A percentile compares a stretch with the other conserved stretches of the same genome.
These are phyloP conservation scores for Barnardius zonarius DNA, from an alignment of 2,113 vertebrate species.

Conservation along the genomic window DNA sequence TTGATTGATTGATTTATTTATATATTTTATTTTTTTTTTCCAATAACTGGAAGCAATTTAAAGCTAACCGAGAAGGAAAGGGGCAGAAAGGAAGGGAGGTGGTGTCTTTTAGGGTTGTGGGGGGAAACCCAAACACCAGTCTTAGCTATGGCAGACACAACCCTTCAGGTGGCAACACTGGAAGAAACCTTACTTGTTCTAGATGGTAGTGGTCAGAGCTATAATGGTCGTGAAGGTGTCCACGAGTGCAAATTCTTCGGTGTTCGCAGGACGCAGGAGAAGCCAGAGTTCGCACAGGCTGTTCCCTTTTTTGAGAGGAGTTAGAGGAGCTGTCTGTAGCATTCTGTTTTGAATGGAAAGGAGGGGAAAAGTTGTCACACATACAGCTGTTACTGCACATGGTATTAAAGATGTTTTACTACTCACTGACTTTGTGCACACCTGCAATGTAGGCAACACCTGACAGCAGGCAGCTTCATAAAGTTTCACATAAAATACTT, in stretches of 20 bases:
- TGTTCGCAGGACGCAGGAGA: constrained; percentile 88
- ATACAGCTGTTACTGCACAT: neutral
- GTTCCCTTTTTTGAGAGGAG: constrained; percentile 83
- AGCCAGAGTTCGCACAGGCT: constrained; percentile 81
- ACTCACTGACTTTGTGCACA: neutral
- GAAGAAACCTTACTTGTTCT: constrained; percentile 83
- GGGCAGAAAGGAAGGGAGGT: neutral
- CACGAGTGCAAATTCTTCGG: constrained; percentile 86
- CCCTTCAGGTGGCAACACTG: neutral
- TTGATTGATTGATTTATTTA: neutral
- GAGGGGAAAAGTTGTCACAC: neutral
- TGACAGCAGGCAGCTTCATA: neutral
- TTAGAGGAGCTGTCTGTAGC: constrained; percentile 85
- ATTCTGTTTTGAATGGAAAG: constrained; percentile 67
- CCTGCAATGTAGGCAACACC: neutral
- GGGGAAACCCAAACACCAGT: neutral
- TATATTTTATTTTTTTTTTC: too few species aligned
- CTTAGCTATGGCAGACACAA: neutral
- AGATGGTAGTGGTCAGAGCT: constrained; percentile 88
- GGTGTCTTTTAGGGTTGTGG: neutral
- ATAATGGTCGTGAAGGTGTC: constrained; percentile 85
- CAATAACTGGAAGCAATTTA: neutral
- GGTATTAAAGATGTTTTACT: neutral
- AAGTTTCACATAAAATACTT: neutral
- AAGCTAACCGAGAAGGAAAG: neutral